phyloP scores from a whole-genome alignment of 1,140 invertebrate species.

The Phocides pigmalion region DNA sequence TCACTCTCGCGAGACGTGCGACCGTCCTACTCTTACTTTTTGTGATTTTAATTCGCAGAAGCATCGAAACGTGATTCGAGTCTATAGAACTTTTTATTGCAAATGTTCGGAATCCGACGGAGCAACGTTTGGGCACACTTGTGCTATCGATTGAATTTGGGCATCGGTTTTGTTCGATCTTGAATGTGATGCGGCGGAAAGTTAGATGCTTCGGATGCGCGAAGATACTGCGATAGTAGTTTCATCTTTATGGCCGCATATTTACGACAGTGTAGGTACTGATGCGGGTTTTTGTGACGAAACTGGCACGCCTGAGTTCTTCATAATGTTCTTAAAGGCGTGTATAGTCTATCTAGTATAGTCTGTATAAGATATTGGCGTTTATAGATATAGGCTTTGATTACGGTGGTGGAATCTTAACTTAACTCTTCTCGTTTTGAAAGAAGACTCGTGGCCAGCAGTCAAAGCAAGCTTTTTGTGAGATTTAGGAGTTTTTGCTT shows the following conservation, averaged over 20 bases:
- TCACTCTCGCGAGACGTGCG: conserved; percentile 50
- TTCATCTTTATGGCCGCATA: conserved; percentile 1
- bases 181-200: conserved; percentile 14
- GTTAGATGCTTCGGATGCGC: conserved; percentile 6
- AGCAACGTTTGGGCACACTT: conserved; percentile 61
- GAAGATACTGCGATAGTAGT: neutral
- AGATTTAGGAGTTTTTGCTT: too few species aligned
- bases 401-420: too few species aligned
- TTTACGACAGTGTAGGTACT: neutral
- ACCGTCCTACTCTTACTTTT: conserved; percentile 73
- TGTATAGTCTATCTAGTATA: too few species aligned
- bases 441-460: too few species aligned
- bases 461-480: too few species aligned
- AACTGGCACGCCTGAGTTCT: neutral
- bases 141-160: conserved; percentile 43
- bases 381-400: too few species aligned
- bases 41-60: conserved; percentile 83
- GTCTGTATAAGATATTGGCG: too few species aligned
- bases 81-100: conserved; percentile 78
- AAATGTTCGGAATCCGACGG: conserved; percentile 73
- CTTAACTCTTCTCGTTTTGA: too few species aligned
- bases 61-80: conserved; percentile 78
- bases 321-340: too few species aligned
- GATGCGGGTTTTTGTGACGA: neutral
- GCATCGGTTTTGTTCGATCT: conserved; percentile 38